Percentiles rank a stretch among this genome's conserved stretches.
phyloP scores from a whole-genome alignment of 2,888 invertebrate species.

The Mythimna impura region DNA sequence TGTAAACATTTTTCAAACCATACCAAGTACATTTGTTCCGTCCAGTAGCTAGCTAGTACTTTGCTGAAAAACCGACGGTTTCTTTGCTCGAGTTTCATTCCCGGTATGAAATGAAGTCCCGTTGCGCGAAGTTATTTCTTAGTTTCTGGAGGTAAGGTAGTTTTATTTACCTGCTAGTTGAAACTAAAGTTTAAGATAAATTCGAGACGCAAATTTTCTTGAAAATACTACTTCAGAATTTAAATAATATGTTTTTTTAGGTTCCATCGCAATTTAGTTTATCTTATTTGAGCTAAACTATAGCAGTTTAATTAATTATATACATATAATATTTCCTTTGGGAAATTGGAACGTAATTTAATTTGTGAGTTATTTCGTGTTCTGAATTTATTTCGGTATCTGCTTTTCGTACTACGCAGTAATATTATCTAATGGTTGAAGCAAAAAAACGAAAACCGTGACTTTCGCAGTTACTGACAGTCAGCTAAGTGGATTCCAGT shows the following conservation, averaged over 20 bases:
- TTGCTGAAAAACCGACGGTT: slow-evolving; percentile 9
- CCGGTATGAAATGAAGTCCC: slow-evolving; percentile 32
- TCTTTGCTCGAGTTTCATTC: slow-evolving; percentile 24
- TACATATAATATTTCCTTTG: slow-evolving; percentile 20
- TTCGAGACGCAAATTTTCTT: slow-evolving; percentile 24
- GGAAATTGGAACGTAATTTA: slow-evolving; percentile 6
- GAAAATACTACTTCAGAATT: slow-evolving; percentile 16
- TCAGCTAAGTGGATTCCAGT: slow-evolving; percentile 44
- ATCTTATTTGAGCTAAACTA: slow-evolving; percentile 3
- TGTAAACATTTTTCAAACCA: slow-evolving; percentile 42
- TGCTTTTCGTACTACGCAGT: not conserved
- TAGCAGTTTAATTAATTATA: slow-evolving; percentile 27
- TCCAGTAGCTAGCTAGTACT: not conserved
- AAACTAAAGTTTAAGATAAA: slow-evolving; percentile 10
- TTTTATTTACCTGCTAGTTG: slow-evolving; percentile 43
- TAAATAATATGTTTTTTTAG: slow-evolving; percentile 21
- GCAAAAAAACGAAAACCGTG: not conserved
- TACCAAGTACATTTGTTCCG: slow-evolving; percentile 35
- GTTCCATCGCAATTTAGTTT: slow-evolving; percentile 9
- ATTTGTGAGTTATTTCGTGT: slow-evolving; percentile 16
- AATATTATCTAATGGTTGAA: slow-evolving; percentile 7
- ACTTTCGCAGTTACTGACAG: slow-evolving; percentile 38
- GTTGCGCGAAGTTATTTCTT: slow-evolving; percentile 26
- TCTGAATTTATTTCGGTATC: slow-evolving; percentile 13
- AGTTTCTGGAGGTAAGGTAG: slow-evolving; percentile 16